phyloP scores from a whole-genome alignment of 23 tunicate genomes.

The Corella eumyota region DNA sequence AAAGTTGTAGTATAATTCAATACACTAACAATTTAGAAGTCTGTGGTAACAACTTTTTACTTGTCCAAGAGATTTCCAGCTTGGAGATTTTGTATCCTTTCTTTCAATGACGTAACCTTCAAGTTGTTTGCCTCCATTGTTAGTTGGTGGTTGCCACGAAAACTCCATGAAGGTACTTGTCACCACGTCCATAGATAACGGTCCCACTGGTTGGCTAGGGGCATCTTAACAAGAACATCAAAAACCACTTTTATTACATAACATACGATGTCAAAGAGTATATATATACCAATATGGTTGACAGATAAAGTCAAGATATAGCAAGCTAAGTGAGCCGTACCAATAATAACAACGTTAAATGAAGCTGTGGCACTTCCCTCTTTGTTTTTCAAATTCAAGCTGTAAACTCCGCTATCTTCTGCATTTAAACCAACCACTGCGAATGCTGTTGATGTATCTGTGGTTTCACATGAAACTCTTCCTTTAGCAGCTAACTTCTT shows the following conservation, averaged over 20 bases:
- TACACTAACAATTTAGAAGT: background rate
- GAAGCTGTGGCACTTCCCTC: slow-evolving; percentile 42
- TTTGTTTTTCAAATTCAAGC: slow-evolving; percentile 66
- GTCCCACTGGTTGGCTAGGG: slow-evolving; percentile 74
- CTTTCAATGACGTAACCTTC: slow-evolving; percentile 66
- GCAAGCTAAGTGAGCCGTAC: too few species aligned
- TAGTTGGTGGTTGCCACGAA: slow-evolving; percentile 79
- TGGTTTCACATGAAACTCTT: slow-evolving; percentile 42
- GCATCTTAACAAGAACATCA: slow-evolving; percentile 23
- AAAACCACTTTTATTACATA: background rate
- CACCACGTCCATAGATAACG: slow-evolving; percentile 54
- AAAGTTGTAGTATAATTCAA: background rate
- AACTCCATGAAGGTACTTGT: slow-evolving; percentile 63
- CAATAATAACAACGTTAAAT: slow-evolving; percentile 59
- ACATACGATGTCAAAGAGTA: too few species aligned
- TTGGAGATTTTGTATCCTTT: slow-evolving; percentile 73
- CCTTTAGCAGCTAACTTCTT: slow-evolving; percentile 79
- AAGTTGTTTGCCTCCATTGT: slow-evolving; percentile 66
- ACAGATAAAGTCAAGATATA: too few species aligned
- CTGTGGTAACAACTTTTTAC: slow-evolving; percentile 14
- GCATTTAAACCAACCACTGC: slow-evolving; percentile 43
- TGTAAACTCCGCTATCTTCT: slow-evolving; percentile 69
- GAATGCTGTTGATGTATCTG: slow-evolving; percentile 51
- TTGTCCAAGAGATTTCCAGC: slow-evolving; percentile 45
- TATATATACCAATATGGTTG: too few species aligned